Conservation (phyloP, 2,113 vertebrate genomes). For the Camelus dromedarius region DNA sequence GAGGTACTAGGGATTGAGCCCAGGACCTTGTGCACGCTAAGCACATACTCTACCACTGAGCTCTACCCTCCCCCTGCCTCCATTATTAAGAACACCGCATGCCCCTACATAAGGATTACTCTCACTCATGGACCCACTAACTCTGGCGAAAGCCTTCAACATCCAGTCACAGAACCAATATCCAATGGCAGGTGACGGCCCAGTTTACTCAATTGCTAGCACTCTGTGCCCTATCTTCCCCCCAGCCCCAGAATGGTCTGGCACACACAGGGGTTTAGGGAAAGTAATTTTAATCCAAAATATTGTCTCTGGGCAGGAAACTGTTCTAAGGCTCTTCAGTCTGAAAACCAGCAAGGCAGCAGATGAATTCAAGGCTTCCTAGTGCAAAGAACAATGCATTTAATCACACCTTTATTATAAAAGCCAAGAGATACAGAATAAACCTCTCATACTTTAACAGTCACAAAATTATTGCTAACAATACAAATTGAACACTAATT, state of each 20-base stretch:
- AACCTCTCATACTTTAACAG: slow-evolving; percentile 28
- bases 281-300: slow-evolving; percentile 61
- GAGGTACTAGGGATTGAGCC: too few relatives aligned
- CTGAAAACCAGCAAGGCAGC: slow-evolving; percentile 29
- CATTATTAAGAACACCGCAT: neutral
- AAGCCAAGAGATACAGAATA: slow-evolving; percentile 21
- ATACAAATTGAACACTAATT: slow-evolving; percentile 29
- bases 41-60: too few relatives aligned
- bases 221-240: neutral
- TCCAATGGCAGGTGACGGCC: neutral
- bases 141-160: neutral
- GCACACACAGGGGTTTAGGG: neutral
- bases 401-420: slow-evolving; percentile 31
- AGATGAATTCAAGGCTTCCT: slow-evolving; percentile 41
- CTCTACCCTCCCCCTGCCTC: too few relatives aligned
- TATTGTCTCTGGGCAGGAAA: neutral
- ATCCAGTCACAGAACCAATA: neutral
- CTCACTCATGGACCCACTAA: neutral
- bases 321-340: neutral
- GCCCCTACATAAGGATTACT: neutral
- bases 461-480: slow-evolving; percentile 45
- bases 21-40: too few relatives aligned
- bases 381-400: slow-evolving; percentile 36
- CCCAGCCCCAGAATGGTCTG: neutral
- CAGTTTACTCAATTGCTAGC: neutral